Evolutionary conservation across 1,140 invertebrate species (phyloP).

Genomic region (Drosophila tsacasi): DNA sequence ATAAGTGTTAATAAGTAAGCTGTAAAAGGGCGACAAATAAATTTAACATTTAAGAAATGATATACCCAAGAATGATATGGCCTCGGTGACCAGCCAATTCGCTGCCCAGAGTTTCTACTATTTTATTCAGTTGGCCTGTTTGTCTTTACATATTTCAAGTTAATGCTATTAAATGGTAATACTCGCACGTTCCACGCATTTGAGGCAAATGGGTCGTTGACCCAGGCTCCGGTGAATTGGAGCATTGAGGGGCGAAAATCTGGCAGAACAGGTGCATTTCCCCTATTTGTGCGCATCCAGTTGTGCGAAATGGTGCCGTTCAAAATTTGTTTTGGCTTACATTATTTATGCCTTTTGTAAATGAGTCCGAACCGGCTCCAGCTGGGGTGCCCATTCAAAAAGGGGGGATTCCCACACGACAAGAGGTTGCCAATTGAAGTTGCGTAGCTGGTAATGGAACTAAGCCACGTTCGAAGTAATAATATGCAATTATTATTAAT

Average conservation of each 20-base stretch:
- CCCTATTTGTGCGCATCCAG: constrained; percentile 50
- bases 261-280: constrained; percentile 34
- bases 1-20: no score
- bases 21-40: no score
- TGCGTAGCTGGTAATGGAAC: constrained; percentile 36
- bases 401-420: neutral
- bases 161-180: constrained; percentile 74
- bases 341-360: constrained; percentile 67
- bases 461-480: constrained; percentile 16
- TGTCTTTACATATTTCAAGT: constrained; percentile 64
- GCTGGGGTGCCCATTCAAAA: constrained; percentile 12
- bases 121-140: constrained; percentile 45
- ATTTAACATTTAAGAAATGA: neutral
- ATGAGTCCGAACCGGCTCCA: constrained; percentile 28
- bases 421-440: constrained; percentile 21
- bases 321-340: constrained; percentile 62
- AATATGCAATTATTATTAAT: constrained; percentile 7
- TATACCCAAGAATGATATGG: neutral
- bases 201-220: constrained; percentile 9
- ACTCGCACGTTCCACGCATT: constrained; percentile 57
- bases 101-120: neutral
- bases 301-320: constrained; percentile 53
- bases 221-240: constrained; percentile 13
- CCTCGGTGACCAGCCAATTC: constrained; percentile 6
- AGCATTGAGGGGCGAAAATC: constrained; percentile 21